Base-by-base conservation (phyloP, 2,888 invertebrate species). In the Perizoma flavofasciatum region DNA sequence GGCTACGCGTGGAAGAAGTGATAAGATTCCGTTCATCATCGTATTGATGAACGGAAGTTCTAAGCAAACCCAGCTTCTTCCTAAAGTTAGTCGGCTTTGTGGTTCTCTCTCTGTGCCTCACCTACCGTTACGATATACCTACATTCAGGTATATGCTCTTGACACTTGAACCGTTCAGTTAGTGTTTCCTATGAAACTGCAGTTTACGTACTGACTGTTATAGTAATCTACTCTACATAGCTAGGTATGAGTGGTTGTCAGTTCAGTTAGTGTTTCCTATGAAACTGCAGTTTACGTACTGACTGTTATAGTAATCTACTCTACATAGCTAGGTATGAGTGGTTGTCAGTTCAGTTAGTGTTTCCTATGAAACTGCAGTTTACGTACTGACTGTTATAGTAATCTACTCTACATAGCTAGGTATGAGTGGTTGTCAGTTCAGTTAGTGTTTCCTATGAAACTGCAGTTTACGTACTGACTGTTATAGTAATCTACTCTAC, bases 191-290 rank as follows among this genome's bases (percentile, higher is more conserved):
- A 43, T 10, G 9, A 43, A 9, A 22, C 34, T 34, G 34, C 9
- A 33, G 47, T 34, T n/a, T 47, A 32, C 9, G 5, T 44, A 32
- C 22, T 45, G 41, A 45, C 47, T 47, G 47, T 8, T 10, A n/a
- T n/a, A n/a, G n/a, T n/a, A n/a, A n/a, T n/a, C n/a, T n/a, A 6
- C 33, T 5, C 5, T 34, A 34, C 9, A 2, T 10, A 11, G 48
- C 6, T 22, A 4, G 46, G 33, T 46, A 37, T 37, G 6, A 43
- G 49, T n/a, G n/a, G n/a, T n/a, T n/a, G n/a, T n/a, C n/a, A n/a
- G 37, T 37, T 37, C 10, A 41, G n/a, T 4, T 22, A 5, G 7
- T n/a, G n/a, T n/a, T n/a, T 10, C 43, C 4, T 43, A 43, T 10
- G 9, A 43, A 9, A 22, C 34, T 34, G 34, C 9, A 33, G 47